Conservation (phyloP, 2,113 vertebrate genomes). For the Amblyopsis rosae region DNA sequence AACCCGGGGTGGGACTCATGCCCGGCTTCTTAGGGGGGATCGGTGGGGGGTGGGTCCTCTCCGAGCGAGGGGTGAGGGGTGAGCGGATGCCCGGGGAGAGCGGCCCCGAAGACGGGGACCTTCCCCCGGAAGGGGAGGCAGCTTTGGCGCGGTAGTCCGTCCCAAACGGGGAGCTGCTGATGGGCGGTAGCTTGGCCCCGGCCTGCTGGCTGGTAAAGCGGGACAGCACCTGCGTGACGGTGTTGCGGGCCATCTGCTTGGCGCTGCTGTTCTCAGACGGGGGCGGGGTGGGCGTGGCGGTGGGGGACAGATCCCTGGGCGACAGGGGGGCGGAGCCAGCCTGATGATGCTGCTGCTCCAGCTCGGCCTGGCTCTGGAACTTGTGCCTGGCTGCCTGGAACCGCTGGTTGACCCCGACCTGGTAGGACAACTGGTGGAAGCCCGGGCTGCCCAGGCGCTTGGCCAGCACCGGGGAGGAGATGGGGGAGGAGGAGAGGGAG, state of each 20-base stretch:
- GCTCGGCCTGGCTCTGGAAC: conserved; percentile 92
- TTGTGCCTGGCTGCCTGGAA: conserved; percentile 96
- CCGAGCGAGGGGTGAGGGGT: conserved; percentile 86
- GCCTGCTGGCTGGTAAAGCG: conserved; percentile 94
- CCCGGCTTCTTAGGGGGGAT: conserved; percentile 91
- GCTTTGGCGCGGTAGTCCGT: conserved; percentile 93
- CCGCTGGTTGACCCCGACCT: conserved; percentile 92
- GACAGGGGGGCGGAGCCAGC: conserved; percentile 72
- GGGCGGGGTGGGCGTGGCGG: conserved; percentile 69
- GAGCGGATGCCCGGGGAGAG: conserved; percentile 92
- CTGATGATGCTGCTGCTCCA: conserved; percentile 75
- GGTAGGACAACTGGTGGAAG: conserved; percentile 90
- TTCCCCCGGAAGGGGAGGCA: conserved; percentile 71
- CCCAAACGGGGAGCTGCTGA: conserved; percentile 94
- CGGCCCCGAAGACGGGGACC: conserved; percentile 80
- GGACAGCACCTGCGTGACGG: conserved; percentile 96
- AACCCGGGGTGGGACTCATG: conserved; percentile 83
- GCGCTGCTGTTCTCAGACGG: conserved; percentile 84
- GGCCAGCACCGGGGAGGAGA: conserved; percentile 87
- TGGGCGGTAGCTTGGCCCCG: conserved; percentile 76
- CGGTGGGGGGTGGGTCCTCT: conserved; percentile 86
- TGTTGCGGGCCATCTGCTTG: conserved; percentile 95
- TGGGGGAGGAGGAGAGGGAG: conserved; percentile 92
- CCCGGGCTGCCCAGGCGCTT: conserved; percentile 84
- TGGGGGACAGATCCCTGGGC: conserved; percentile 90